These are phyloP conservation scores for Oenanthe oenanthe DNA, from an alignment of 2,113 vertebrate species.

Conservation along the genomic window DNA sequence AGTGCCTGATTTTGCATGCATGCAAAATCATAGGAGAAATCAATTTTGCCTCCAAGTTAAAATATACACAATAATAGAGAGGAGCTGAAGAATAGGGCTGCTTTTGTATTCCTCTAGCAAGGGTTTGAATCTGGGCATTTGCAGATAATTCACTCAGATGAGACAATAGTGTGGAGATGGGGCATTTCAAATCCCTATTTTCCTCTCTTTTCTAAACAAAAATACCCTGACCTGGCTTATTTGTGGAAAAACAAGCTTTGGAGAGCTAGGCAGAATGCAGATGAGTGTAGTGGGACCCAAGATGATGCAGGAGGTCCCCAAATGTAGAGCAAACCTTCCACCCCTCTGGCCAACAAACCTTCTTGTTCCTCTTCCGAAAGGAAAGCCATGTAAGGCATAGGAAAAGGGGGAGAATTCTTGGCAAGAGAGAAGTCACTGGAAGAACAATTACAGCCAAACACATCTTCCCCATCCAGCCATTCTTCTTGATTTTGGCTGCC, in stretches of 20 bases:
- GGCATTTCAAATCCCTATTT: background rate
- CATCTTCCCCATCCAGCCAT: background rate
- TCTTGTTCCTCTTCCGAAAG: background rate
- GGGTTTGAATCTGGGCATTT: background rate
- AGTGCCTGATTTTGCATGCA: background rate
- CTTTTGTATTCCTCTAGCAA: constrained; percentile 30
- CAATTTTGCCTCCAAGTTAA: constrained; percentile 25
- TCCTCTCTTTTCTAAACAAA: constrained; percentile 4
- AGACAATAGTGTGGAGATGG: background rate
- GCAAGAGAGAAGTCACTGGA: background rate
- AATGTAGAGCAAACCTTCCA: background rate
- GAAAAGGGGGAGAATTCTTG: background rate
- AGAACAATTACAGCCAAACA: background rate
- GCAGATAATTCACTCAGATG: constrained; percentile 14
- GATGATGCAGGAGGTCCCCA: background rate
- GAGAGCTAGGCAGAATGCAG: background rate
- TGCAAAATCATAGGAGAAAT: background rate
- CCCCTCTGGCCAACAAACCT: background rate
- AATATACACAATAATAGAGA: background rate
- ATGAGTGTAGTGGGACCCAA: background rate
- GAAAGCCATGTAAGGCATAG: background rate
- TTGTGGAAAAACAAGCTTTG: background rate
- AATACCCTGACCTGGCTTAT: background rate
- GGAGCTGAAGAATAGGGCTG: background rate
- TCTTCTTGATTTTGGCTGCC: background rate